Conservation (phyloP, 2,113 vertebrate genomes). For the Gnathonemus echidnorhynchus region DNA sequence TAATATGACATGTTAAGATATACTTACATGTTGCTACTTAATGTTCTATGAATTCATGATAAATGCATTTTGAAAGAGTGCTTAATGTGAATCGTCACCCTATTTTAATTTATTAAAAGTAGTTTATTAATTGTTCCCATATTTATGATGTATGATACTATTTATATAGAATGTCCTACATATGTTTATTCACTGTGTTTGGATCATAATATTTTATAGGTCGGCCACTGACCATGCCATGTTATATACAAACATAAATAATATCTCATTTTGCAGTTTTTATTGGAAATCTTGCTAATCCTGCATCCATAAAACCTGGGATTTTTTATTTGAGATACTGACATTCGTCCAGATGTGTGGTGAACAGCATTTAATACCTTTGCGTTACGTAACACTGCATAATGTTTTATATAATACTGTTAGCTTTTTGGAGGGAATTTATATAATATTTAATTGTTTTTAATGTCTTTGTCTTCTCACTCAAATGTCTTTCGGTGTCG, state of each 20-base stretch:
- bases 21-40: not conserved
- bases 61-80: not conserved
- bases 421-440: not conserved
- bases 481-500: not conserved
- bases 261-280: not conserved
- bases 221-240: not conserved
- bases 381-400: not conserved
- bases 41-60: not conserved
- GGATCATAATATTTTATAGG: not conserved
- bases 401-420: not conserved
- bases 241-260: not conserved
- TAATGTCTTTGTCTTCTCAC: not conserved
- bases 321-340: not conserved
- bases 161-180: not conserved
- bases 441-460: not conserved
- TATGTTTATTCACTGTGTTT: not conserved
- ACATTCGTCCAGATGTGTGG: not conserved
- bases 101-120: not conserved
- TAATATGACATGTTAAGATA: not conserved
- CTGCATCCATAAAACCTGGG: not conserved
- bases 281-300: not conserved
- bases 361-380: not conserved
- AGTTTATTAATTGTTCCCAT: not conserved
- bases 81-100: not conserved
- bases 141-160: not conserved